Conservation (phyloP, 2,888 invertebrate genomes). For the Cantharis flavilabris region DNA sequence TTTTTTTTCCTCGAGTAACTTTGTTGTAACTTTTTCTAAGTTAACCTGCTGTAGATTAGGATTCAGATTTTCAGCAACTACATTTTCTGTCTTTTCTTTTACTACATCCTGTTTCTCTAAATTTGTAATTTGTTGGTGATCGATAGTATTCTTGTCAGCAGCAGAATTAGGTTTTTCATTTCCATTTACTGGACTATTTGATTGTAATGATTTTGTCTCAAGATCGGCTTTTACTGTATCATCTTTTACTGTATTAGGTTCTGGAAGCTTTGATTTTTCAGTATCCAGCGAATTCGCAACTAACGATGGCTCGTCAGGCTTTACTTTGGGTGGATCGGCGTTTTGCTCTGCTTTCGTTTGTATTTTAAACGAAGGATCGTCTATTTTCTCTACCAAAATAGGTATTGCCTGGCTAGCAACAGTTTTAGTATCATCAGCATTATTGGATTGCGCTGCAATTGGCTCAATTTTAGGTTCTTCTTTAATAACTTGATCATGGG, state of each 20-base stretch:
- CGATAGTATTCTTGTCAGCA: not conserved
- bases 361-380: fast-evolving
- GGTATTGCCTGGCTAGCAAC: not conserved
- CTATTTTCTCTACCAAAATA: not conserved
- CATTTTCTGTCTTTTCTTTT: not conserved
- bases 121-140: not conserved
- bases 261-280: not conserved
- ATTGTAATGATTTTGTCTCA: not conserved
- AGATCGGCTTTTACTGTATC: not conserved
- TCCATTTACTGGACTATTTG: not conserved
- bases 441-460: not conserved
- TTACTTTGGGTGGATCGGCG: not conserved
- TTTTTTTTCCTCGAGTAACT: not conserved
- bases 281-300: not conserved
- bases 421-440: not conserved
- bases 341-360: not conserved
- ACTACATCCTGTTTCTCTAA: not conserved
- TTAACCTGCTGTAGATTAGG: not conserved
- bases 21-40: not conserved
- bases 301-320: not conserved
- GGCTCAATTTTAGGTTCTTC: not conserved
- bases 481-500: not conserved
- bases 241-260: not conserved
- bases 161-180: not conserved
- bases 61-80: not conserved